Evolutionary conservation across 2,113 vertebrate species (phyloP), one percentile per base, ranked within the genome.

Genomic region (Stigmatopora nigra): DNA sequence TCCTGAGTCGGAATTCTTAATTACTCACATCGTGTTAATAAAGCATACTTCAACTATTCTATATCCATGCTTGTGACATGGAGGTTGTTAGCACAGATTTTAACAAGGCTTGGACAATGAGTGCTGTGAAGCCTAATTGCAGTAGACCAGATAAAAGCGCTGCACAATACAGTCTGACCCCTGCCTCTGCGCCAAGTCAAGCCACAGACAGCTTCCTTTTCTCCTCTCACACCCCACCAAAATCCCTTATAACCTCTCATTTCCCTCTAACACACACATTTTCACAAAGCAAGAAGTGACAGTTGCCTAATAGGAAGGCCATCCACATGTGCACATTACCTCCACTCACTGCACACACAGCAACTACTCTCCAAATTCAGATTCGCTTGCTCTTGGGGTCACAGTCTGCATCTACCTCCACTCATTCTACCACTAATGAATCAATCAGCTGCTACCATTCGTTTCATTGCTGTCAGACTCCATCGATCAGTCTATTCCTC

Each of bases 381-480:
- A 80, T 45, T 53, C 64, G 16, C 51, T 1, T 16, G 56, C 67
- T 81, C 4, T 38, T 55, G 63, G 74, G 77, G 82, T 82, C 79
- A 77, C 64, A 61, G 64, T 68, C 64, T 53, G 25, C 65, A 51
- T 80, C 66, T 64, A 64, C 71, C 62, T 66, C 63, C 66, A 66
- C 72, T 73, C 61, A 41, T 67, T 59, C 52, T 53, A 58, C 69
- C 63, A 66, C 78, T 83, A 84, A 88, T 88, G 81, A 88, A 86
- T 87, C 84, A 85, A 83, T 86, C 79, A 79, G 83, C 79, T 73
- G 82, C 71, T 82, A 82, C 83, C 81, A 80, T 86, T 83, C 75
- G 79, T 86, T 80, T 82, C 62, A 64, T 45, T 76, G 73, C 86
- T 86, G 87, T 88, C 89, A 87, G 76, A 75, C 17, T 63, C 73